Evolutionary conservation across 2,888 invertebrate genomes (phyloP).

Genomic region (Hanleya hanleyi): DNA sequence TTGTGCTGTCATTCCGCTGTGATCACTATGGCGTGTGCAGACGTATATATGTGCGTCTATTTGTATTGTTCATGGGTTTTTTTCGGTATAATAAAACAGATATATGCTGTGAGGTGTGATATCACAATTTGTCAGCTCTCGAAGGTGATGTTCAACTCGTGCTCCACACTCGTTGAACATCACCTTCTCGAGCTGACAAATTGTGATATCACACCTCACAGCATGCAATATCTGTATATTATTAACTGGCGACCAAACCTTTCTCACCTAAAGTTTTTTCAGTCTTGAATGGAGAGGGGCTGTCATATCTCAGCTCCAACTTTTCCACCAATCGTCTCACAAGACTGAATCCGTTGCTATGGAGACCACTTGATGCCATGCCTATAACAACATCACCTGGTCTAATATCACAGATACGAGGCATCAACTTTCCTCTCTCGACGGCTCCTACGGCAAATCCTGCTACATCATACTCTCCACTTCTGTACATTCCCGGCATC

Average conservation of each 20-base stretch:
- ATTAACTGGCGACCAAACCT: too few species aligned
- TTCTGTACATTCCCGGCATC: conserved; percentile 88
- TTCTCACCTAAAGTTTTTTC: conserved; percentile 81
- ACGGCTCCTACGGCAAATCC: conserved; percentile 97
- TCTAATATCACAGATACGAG: conserved; percentile 79
- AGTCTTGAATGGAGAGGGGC: conserved; percentile 80
- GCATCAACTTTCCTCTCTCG: conserved; percentile 84
- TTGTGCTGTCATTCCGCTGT: too few species aligned
- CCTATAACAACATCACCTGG: conserved; percentile 89
- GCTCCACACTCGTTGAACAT: too few species aligned
- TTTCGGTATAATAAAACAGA: too few species aligned
- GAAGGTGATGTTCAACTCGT: too few species aligned
- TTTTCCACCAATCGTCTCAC: conserved; percentile 86
- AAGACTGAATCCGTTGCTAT: conserved; percentile 95
- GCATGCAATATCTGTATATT: background rate
- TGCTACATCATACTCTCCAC: conserved; percentile 93
- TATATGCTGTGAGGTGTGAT: too few species aligned
- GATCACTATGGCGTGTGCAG: background rate
- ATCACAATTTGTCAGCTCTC: too few species aligned
- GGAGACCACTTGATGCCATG: conserved; percentile 91
- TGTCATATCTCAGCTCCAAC: conserved; percentile 79
- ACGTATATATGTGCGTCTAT: background rate
- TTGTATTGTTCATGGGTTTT: background rate
- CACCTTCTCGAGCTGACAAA: too few species aligned
- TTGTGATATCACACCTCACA: too few species aligned